Percentiles rank a stretch among this genome's conserved stretches.
phyloP scores from a whole-genome alignment of 2,113 vertebrate species.

The Onychorhynchus coronatus region DNA sequence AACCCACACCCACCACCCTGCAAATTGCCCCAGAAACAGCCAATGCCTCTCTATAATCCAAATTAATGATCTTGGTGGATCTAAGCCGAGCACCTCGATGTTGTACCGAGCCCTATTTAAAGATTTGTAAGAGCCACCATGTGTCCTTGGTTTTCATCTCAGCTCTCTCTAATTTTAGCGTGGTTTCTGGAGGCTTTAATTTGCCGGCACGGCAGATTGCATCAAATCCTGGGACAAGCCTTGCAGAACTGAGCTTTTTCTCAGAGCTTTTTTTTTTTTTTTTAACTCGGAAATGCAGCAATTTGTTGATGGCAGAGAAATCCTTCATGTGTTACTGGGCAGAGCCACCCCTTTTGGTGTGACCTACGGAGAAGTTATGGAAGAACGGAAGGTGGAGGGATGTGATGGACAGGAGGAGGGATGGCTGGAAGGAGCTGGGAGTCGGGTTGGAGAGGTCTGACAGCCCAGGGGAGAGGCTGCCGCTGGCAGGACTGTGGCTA shows the following conservation, averaged over 20 bases:
- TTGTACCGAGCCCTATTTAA: constrained; percentile 3
- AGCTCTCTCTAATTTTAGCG: constrained; percentile 54
- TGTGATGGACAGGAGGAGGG: background rate
- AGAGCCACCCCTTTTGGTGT: background rate
- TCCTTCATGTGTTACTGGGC: background rate
- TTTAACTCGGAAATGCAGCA: background rate
- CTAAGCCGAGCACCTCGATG: background rate
- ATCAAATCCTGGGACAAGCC: constrained; percentile 8
- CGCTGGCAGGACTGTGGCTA: background rate
- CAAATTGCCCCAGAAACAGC: background rate
- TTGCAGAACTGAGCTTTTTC: background rate
- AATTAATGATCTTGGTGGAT: background rate
- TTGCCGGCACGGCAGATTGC: constrained; percentile 30
- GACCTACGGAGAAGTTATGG: background rate
- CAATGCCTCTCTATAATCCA: background rate
- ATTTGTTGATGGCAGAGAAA: background rate
- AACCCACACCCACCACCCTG: background rate
- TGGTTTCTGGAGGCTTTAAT: constrained; percentile 36
- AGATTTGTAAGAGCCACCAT: constrained; percentile 4
- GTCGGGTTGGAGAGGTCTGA: background rate
- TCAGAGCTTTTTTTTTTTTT: background rate
- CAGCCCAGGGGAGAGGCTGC: background rate
- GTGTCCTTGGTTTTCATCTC: constrained; percentile 38
- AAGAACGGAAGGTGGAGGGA: background rate
- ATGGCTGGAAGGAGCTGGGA: background rate